Evolutionary conservation across 2,888 invertebrate genomes (phyloP), one percentile per base, ranked within the genome.

Genomic region (Eupsilia transversa): DNA sequence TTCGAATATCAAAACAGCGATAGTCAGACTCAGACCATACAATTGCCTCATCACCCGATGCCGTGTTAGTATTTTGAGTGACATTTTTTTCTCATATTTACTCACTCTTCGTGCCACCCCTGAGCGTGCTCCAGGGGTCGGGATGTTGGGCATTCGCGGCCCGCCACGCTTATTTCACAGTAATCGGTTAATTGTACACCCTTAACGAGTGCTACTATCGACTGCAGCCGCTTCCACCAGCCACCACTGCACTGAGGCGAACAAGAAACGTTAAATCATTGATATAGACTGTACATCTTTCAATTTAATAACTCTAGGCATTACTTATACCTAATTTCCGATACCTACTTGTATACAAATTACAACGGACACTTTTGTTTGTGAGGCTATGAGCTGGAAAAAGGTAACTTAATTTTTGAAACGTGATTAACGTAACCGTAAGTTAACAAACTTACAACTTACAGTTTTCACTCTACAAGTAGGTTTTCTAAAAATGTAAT

Each of bases 181-280:
- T 94, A 93, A 94, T 94, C 94, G 86, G 93, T 92, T 95, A 94
- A 95, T 94, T 94, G 94, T 92, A 86, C 90, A 90, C 91, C 90
- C 90, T 90, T 91, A 93, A 93, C 93, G 89, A 92, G 91, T 86
- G 73, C 77, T 77, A 81, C 80, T 85, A 86, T 77, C 80, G 80
- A 49, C 43, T 74, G 46, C 80, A 72, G n/a, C 23, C n/a, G 30
- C 70, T 46, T 68, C 49, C 46, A 72, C 38, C 43, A 67, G 54
- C 54, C 46, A 72, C 9, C 33, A 57, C 27, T 27, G 66, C 33
- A 57, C 27, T 27, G 66, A 59, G 35, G 27, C 12, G n/a, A 35
- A 46, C 20, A 30, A n/a, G 43, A 33, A n/a, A 27, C 35, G 0
- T 14, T 59, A 52, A 57, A 64, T 63, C 57, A 43, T 56, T 74